Percentiles rank a stretch among this genome's conserved stretches.
Evolutionary conservation across 2,888 invertebrate genomes (phyloP).

Genomic region (Dryobota labecula): DNA sequence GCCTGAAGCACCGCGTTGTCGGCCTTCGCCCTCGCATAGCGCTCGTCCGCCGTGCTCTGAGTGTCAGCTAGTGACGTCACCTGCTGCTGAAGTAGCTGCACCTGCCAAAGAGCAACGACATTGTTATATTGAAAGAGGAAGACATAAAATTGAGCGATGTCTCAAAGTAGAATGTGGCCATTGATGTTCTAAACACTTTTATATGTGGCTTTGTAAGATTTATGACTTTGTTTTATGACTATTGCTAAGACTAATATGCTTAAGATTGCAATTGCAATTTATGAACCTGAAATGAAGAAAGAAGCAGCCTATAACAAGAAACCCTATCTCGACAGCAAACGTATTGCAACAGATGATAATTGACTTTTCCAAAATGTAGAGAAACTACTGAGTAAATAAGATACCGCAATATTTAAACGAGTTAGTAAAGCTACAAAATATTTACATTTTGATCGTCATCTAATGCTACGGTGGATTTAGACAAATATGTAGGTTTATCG

Average conservation of each 20-base stretch:
- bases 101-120: constrained; percentile 89
- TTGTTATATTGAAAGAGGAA: constrained; percentile 40
- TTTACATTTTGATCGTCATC: constrained; percentile 8
- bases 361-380: constrained; percentile 14
- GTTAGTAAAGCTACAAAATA: neutral
- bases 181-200: neutral
- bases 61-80: constrained; percentile 97
- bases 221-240: neutral
- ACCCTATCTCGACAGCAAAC: no score
- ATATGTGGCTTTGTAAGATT: neutral
- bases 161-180: neutral
- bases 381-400: constrained; percentile 13
- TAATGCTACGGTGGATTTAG: constrained; percentile 6
- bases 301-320: neutral
- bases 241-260: neutral
- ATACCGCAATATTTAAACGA: constrained; percentile 17
- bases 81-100: constrained; percentile 97
- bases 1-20: constrained; percentile 98
- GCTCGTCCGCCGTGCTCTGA: constrained; percentile 96
- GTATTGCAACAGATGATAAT: constrained; percentile 11
- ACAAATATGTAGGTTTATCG: constrained; percentile 35
- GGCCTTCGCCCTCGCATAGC: constrained; percentile 96
- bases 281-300: neutral
- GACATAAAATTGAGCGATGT: neutral
- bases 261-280: neutral